Conservation (phyloP, 2,888 invertebrate genomes). For the Byasa hedistus region DNA sequence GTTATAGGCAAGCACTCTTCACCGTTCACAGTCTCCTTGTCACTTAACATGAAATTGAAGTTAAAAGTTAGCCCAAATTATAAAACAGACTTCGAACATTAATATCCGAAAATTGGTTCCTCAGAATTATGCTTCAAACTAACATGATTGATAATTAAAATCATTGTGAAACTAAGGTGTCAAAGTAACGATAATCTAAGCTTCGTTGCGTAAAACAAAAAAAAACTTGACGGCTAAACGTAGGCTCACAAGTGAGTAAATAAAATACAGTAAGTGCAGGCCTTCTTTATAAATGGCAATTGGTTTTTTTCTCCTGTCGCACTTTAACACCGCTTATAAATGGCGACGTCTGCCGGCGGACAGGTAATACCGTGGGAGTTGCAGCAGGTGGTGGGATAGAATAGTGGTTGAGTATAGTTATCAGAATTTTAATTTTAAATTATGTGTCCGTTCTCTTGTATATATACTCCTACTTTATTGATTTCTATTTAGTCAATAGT, state of each 20-base stretch:
- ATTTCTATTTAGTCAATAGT: not conserved
- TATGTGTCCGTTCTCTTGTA: not conserved
- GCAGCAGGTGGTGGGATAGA: conserved; percentile 22
- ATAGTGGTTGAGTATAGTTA: conserved; percentile 9
- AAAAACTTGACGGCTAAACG: too few relatives aligned
- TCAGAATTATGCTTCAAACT: too few relatives aligned
- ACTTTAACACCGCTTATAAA: conserved; percentile 22
- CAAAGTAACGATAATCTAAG: too few relatives aligned
- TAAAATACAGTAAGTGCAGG: conserved; percentile 8
- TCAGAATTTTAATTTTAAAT: conserved; percentile 16
- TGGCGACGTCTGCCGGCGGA: conserved; percentile 17
- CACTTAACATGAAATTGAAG: too few relatives aligned
- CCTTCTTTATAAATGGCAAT: conserved; percentile 25
- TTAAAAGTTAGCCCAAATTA: too few relatives aligned
- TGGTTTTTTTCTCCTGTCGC: conserved; percentile 16
- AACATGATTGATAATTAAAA: too few relatives aligned
- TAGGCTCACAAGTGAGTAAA: conserved; percentile 14
- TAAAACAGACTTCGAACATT: too few relatives aligned
- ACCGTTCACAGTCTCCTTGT: too few relatives aligned
- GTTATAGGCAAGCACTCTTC: too few relatives aligned
- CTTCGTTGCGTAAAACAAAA: too few relatives aligned
- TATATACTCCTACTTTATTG: not conserved
- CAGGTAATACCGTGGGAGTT: conserved; percentile 26
- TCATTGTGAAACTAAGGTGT: too few relatives aligned
- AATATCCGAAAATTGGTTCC: too few relatives aligned